These are phyloP conservation scores for Gadopsis bispinosus DNA, from an alignment of 2,797 vertebrate species.

Conservation along the genomic window DNA sequence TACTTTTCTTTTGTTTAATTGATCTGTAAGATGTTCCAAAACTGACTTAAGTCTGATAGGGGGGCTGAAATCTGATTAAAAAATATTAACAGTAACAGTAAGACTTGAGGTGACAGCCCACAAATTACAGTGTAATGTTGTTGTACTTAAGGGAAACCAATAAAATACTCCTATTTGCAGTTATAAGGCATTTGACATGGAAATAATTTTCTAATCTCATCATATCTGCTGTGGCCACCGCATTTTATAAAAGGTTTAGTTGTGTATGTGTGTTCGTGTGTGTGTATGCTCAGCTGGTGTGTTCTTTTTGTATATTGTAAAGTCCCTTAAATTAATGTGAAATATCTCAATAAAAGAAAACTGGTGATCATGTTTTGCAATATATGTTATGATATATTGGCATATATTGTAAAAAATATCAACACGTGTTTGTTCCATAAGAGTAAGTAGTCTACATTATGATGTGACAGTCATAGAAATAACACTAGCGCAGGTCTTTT, in stretches of 20 bases:
- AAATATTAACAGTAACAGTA: not conserved
- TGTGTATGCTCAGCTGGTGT: not conserved
- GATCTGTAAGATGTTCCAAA: constrained; percentile 16
- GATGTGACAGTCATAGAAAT: constrained; percentile 19
- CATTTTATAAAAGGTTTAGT: not conserved
- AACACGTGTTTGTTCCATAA: not conserved
- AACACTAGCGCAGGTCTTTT: constrained; percentile 29
- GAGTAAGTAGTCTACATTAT: not conserved
- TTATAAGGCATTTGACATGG: not conserved
- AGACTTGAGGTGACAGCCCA: not conserved
- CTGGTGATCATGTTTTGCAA: not conserved
- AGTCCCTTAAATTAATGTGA: not conserved
- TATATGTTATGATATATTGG: not conserved
- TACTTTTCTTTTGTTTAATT: constrained; percentile 20
- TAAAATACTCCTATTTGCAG: not conserved
- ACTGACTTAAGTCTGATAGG: not conserved
- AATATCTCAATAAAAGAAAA: not conserved
- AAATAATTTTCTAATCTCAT: not conserved
- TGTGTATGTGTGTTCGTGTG: not conserved
- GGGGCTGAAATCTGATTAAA: not conserved
- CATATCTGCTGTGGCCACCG: not conserved
- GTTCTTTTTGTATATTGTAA: not conserved
- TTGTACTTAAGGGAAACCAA: not conserved
- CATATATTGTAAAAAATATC: not conserved
- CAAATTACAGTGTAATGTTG: constrained; percentile 8